Evolutionary conservation across 2,888 invertebrate genomes (phyloP).

Genomic region (Agrochola macilenta): DNA sequence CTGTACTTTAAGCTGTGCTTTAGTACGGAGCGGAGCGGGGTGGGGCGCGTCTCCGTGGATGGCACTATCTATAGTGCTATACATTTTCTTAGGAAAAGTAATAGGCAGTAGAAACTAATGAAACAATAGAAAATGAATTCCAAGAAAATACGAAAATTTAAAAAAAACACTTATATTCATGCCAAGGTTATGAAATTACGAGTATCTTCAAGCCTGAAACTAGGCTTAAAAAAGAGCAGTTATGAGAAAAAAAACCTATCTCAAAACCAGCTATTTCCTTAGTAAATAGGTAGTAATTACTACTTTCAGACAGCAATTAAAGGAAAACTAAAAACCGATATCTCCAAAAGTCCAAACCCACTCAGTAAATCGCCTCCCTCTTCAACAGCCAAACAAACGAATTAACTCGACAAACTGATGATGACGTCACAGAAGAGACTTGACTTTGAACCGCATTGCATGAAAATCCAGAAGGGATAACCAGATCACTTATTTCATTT

Average conservation of each 20-base stretch:
- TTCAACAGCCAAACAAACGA: slow-evolving; percentile 56
- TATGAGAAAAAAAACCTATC: background rate
- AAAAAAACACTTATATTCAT: background rate
- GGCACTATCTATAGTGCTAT: background rate
- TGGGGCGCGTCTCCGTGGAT: too few relatives aligned
- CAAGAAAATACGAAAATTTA: too few relatives aligned
- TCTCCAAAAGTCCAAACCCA: slow-evolving; percentile 21
- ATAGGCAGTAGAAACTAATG: background rate
- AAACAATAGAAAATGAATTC: background rate
- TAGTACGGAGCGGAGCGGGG: too few relatives aligned
- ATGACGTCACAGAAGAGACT: slow-evolving; percentile 49
- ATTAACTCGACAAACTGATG: slow-evolving; percentile 61
- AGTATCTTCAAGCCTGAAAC: background rate
- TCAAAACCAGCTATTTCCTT: background rate
- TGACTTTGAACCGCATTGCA: slow-evolving; percentile 30
- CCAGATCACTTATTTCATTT: background rate
- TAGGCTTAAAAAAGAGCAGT: background rate
- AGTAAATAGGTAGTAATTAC: background rate
- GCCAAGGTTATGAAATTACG: background rate
- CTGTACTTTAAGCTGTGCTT: too few relatives aligned
- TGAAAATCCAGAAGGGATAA: slow-evolving; percentile 9
- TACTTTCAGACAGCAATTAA: slow-evolving; percentile 6
- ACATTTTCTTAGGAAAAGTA: background rate
- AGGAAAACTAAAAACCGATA: slow-evolving; percentile 29
- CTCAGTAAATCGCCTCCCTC: slow-evolving; percentile 44